Conservation (phyloP, 2,888 invertebrate species). For the Salticus scenicus region DNA sequence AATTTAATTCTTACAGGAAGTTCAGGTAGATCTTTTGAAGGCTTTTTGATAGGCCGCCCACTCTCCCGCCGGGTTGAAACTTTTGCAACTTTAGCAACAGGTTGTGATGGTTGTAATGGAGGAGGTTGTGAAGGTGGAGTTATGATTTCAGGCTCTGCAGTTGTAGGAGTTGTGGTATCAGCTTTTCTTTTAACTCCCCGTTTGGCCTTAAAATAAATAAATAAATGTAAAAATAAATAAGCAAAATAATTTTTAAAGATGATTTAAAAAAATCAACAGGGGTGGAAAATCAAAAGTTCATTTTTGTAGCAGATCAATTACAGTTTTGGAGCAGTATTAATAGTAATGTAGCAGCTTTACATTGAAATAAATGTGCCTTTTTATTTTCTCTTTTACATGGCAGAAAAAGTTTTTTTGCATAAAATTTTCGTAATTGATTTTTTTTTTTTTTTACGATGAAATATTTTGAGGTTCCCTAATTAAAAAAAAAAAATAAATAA, state of each 20-base stretch:
- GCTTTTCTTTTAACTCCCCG: slow-evolving; percentile 99
- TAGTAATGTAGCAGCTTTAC: too few species aligned
- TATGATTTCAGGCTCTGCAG: slow-evolving; percentile 80
- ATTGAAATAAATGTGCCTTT: too few species aligned
- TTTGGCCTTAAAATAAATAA: slow-evolving; percentile 79
- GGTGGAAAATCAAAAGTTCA: too few species aligned
- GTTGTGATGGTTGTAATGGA: slow-evolving; percentile 8
- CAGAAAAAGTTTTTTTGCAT: too few species aligned
- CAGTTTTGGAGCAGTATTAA: too few species aligned
- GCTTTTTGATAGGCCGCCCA: slow-evolving; percentile 94
- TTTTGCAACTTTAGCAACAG: slow-evolving; percentile 84
- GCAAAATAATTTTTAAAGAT: neutral
- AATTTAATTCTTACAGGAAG: slow-evolving; percentile 72
- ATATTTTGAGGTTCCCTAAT: too few species aligned
- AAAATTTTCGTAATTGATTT: too few species aligned
- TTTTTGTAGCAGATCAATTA: too few species aligned
- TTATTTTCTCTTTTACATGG: too few species aligned
- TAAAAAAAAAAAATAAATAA: too few species aligned
- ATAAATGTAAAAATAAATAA: neutral
- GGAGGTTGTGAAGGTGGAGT: slow-evolving; percentile 55
- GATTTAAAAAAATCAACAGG: too few species aligned
- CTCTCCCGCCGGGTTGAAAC: slow-evolving; percentile 94
- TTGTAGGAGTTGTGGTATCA: slow-evolving; percentile 90
- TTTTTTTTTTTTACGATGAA: too few species aligned
- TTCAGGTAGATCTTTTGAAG: slow-evolving; percentile 78